Evolutionary conservation across 2,113 vertebrate species (phyloP).

Genomic region (Trogon melanurus): DNA sequence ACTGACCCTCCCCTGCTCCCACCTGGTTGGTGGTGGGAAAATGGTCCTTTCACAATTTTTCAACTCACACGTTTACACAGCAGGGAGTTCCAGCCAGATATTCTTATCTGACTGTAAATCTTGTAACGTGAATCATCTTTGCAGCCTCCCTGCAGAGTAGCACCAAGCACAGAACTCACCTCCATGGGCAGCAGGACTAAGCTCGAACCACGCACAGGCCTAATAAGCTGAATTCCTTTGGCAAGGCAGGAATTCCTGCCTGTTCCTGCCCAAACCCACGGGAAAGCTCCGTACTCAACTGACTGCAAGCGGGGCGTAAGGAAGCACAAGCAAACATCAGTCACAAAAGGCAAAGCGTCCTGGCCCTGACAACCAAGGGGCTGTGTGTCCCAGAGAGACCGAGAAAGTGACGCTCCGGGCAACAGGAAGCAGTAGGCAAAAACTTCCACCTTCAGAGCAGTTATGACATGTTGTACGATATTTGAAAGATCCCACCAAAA

Average conservation of each 20-base stretch:
- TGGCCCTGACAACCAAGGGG: background rate
- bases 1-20: background rate
- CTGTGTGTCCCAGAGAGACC: background rate
- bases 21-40: background rate
- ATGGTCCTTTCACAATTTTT: background rate
- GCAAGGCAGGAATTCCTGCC: background rate
- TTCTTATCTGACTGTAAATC: background rate
- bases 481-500: background rate
- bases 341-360: background rate
- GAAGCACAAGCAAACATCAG: background rate
- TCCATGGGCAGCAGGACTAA: background rate
- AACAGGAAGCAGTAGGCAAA: background rate
- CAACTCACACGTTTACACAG: background rate
- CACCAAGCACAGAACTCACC: background rate
- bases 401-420: rapidly evolving
- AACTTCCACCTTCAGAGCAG: background rate
- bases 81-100: background rate
- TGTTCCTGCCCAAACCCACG: background rate
- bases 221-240: background rate
- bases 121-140: background rate
- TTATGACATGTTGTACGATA: rapidly evolving
- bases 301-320: background rate
- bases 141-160: background rate
- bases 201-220: background rate
- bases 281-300: no score